Percentiles rank a stretch among this genome's conserved stretches.
phyloP scores from a whole-genome alignment of 2,888 invertebrate genomes.

The Euplexia lucipara region DNA sequence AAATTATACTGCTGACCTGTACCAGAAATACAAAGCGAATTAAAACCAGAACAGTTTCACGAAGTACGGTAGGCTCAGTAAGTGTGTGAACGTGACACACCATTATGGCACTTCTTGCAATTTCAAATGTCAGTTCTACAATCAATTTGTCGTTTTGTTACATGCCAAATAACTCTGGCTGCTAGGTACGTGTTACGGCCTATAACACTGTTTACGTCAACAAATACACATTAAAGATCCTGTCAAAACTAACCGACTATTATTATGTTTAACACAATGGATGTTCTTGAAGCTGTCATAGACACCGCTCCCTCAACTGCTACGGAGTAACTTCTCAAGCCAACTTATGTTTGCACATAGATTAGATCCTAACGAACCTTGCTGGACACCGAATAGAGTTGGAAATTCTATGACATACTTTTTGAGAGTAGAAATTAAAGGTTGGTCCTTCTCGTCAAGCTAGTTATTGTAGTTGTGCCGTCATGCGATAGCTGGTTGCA shows the following conservation, averaged over 20 bases:
- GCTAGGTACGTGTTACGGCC: slow-evolving; percentile 2
- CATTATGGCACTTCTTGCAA: background rate
- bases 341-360: slow-evolving; percentile 14
- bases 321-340: slow-evolving; percentile 32
- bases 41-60: slow-evolving; percentile 22
- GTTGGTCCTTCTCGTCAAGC: slow-evolving; percentile 44
- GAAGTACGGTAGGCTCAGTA: slow-evolving; percentile 4
- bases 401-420: slow-evolving; percentile 12
- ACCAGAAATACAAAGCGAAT: too few species aligned
- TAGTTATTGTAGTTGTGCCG: slow-evolving; percentile 65
- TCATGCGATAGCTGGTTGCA: slow-evolving; percentile 67
- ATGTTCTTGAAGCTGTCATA: slow-evolving; percentile 55
- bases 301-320: slow-evolving; percentile 52
- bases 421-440: slow-evolving; percentile 1
- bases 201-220: slow-evolving; percentile 34
- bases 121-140: background rate
- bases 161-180: slow-evolving; percentile 6
- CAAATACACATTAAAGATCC: slow-evolving; percentile 36
- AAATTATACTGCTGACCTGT: too few species aligned
- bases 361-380: slow-evolving; percentile 8
- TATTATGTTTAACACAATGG: slow-evolving; percentile 54
- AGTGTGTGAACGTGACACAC: background rate
- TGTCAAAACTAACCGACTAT: slow-evolving; percentile 44
- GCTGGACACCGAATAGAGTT: slow-evolving; percentile 11
- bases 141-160: background rate